phyloP scores from a whole-genome alignment of 1,140 invertebrate species.

The Tetraneura akinire region DNA sequence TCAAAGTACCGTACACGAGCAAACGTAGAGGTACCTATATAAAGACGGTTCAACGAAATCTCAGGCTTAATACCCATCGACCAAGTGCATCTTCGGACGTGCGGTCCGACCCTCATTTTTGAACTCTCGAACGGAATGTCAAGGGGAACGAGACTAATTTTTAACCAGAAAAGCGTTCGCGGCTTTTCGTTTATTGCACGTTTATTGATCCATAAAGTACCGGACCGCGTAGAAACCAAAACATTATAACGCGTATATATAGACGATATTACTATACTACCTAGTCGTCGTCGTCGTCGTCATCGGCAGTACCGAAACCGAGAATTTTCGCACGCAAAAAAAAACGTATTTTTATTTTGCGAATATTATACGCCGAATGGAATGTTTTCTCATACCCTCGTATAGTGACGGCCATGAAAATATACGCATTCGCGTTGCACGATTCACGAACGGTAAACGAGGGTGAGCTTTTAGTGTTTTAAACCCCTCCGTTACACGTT shows the following conservation, averaged over 20 bases:
- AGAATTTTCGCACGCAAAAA: background rate
- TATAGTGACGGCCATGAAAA: no score
- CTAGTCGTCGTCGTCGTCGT: background rate
- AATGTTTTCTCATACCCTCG: no score
- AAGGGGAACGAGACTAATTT: conserved; percentile 20
- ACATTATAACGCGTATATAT: background rate
- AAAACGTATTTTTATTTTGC: background rate
- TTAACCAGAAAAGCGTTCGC: background rate
- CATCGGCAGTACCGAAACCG: background rate
- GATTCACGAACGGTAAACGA: no score
- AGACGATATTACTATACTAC: no score
- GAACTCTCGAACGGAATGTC: background rate
- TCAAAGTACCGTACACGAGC: background rate
- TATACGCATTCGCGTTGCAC: no score
- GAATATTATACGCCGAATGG: no score
- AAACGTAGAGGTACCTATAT: no score
- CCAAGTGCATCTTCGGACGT: background rate
- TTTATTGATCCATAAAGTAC: conserved; percentile 26
- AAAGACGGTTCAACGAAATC: conserved; percentile 4
- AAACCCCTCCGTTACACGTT: no score
- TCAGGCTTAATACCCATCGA: background rate
- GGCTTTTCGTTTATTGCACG: conserved; percentile 10
- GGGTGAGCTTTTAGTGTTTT: no score
- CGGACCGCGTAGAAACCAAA: background rate
- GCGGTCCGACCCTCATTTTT: background rate